A percentile compares a stretch with the other conserved stretches of the same genome.
Evolutionary conservation across 2,888 invertebrate species (phyloP).

Genomic region (Hesperia comma): DNA sequence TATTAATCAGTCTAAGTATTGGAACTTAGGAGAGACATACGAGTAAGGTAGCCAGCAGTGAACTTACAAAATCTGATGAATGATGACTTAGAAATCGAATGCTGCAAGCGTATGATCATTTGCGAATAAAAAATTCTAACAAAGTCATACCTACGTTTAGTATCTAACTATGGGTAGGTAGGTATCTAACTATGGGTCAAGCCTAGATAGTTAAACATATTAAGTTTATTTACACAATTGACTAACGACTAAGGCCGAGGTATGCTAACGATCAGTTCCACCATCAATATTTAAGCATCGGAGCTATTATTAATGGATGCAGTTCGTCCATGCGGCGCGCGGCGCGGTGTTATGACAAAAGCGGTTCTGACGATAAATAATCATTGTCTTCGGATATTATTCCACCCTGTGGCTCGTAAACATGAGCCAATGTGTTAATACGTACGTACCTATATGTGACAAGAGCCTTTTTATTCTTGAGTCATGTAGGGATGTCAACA

Average conservation of each 20-base stretch:
- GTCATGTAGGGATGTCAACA: slow-evolving; percentile 15
- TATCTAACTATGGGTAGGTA: background rate
- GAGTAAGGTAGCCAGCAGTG: too few species aligned
- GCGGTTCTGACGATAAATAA: slow-evolving; percentile 65
- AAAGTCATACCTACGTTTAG: too few species aligned
- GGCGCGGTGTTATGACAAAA: slow-evolving; percentile 66
- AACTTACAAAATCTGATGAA: too few species aligned
- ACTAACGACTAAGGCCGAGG: slow-evolving; percentile 29
- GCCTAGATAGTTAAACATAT: background rate
- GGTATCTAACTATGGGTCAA: background rate
- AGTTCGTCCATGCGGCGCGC: slow-evolving; percentile 53
- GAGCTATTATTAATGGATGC: slow-evolving; percentile 62
- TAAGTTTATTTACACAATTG: slow-evolving; percentile 34
- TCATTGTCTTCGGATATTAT: slow-evolving; percentile 67
- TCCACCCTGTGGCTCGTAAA: slow-evolving; percentile 69
- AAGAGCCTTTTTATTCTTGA: slow-evolving; percentile 50
- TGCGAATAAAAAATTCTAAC: too few species aligned
- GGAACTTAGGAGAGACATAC: too few species aligned
- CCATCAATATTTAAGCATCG: slow-evolving; percentile 60
- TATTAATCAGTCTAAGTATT: too few species aligned
- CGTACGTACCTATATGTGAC: slow-evolving; percentile 56
- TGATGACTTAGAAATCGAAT: too few species aligned
- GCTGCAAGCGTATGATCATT: too few species aligned
- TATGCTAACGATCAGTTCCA: slow-evolving; percentile 53
- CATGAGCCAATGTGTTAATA: slow-evolving; percentile 71